Conservation (phyloP, 2,888 invertebrate genomes). For the Dysmachus trigonus region DNA sequence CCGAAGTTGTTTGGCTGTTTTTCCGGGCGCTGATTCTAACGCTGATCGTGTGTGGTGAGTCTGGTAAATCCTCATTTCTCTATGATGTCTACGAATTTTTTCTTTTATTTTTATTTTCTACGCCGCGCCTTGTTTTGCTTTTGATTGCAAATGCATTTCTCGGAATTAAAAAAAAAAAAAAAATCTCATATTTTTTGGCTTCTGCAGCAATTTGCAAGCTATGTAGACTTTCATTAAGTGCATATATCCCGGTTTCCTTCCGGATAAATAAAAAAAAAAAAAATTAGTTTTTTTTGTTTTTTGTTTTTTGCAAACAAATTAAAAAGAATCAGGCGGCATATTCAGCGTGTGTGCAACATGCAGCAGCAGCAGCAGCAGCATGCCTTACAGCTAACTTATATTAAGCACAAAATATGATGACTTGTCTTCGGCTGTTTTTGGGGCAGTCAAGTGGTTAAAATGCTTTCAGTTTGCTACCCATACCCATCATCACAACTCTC, state of each 20-base stretch:
- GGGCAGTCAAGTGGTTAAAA: not conserved
- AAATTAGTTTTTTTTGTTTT: not conserved
- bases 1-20: conserved; percentile 13
- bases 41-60: not conserved
- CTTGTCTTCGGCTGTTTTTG: not conserved
- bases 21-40: conserved; percentile 21
- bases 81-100: conserved; percentile 2
- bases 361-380: no score
- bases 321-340: not conserved
- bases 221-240: conserved; percentile 45
- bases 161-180: no score
- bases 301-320: not conserved
- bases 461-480: not conserved
- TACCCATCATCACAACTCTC: not conserved
- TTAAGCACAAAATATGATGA: not conserved
- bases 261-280: not conserved
- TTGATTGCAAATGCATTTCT: conserved; percentile 47
- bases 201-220: conserved; percentile 47
- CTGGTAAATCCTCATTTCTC: conserved; percentile 22
- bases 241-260: not conserved
- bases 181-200: conserved; percentile 44
- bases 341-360: not conserved
- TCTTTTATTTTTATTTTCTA: not conserved
- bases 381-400: conserved; percentile 31
- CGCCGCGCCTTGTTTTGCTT: not conserved